Evolutionary conservation across 2,888 invertebrate genomes (phyloP), one percentile per base, ranked within the genome.

Genomic region (Drosophila kambysellisi): DNA sequence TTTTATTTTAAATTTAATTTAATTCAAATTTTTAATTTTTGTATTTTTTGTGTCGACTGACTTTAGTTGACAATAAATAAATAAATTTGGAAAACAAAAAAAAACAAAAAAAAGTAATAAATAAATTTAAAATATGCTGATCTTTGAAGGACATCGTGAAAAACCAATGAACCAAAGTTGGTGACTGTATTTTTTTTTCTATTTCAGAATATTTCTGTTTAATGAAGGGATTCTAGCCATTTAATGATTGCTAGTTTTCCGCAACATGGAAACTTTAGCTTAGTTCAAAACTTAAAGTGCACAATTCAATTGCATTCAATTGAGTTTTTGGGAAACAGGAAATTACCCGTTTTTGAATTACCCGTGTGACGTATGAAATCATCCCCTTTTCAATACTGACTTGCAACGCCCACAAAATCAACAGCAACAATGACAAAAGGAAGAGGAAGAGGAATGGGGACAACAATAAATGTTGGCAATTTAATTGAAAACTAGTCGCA

Each of bases 341-440:
- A 59, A 12, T 15, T 25, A 12, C 17, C 7, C 12, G 35, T n/a
- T 50, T 33, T 46, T 4, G 25, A 25, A 25, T 25, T 25, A 25
- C 25, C 25, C 25, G 33, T 59, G 20, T 29, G 17, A n/a, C 25
- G 15, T 20, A 32, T 32, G 32, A 41, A 39, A 30, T 39, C 39
- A 39, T 29, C 56, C 56, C 54, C 29, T 30, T 29, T 54, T 4
- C 8, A 56, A 56, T 39, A 4, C 29, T 25, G 39, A 3, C 12
- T 37, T 39, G 29, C 39, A 56, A 56, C 56, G 56, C 39, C 56
- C 56, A 56, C 56, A 56, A 56, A 56, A 56, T 56, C 56, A 39
- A 29, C 54, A 29, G 4, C 9, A 25, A 35, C 53, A 25, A 46
- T 25, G 15, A 4, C 15, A 25, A 17, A 2, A 12, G 54, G 17